Evolutionary conservation across 2,113 vertebrate genomes (phyloP).

Genomic region (Festucalex cinctus): DNA sequence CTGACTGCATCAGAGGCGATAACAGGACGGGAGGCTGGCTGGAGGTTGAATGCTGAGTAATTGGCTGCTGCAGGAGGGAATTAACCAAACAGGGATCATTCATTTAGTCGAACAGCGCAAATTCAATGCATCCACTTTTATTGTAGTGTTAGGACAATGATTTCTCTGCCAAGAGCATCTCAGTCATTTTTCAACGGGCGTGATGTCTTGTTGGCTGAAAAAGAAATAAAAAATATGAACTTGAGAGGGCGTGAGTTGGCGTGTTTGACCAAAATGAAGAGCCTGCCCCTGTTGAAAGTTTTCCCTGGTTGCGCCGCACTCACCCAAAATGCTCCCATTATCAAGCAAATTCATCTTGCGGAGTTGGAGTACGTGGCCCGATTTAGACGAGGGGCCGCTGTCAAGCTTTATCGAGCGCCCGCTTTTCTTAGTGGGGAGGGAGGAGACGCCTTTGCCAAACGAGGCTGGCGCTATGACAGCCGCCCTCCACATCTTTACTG

Average conservation of each 20-base stretch:
- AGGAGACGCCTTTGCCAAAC: conserved; percentile 51
- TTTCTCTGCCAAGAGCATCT: neutral
- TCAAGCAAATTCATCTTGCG: conserved; percentile 54
- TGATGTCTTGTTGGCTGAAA: neutral
- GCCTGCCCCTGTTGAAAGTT: conserved; percentile 8
- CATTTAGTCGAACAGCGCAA: neutral
- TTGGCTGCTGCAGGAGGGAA: neutral
- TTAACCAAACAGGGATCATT: neutral
- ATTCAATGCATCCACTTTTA: neutral
- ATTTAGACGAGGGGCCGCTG: conserved; percentile 47
- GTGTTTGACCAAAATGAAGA: conserved; percentile 35
- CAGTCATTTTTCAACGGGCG: neutral
- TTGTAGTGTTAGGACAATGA: neutral
- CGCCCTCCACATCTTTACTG: conserved; percentile 51
- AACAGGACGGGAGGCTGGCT: neutral
- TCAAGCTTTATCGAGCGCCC: conserved; percentile 46
- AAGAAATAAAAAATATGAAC: neutral
- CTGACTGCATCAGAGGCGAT: neutral
- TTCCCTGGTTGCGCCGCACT: conserved; percentile 29
- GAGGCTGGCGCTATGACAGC: conserved; percentile 24
- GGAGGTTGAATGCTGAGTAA: neutral
- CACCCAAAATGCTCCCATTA: conserved; percentile 57
- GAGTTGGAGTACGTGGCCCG: conserved; percentile 36
- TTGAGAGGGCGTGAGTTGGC: conserved; percentile 17
- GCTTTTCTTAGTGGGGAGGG: conserved; percentile 23